Conservation (phyloP, 2,888 invertebrate genomes). For the Drosophila neonasuta region DNA sequence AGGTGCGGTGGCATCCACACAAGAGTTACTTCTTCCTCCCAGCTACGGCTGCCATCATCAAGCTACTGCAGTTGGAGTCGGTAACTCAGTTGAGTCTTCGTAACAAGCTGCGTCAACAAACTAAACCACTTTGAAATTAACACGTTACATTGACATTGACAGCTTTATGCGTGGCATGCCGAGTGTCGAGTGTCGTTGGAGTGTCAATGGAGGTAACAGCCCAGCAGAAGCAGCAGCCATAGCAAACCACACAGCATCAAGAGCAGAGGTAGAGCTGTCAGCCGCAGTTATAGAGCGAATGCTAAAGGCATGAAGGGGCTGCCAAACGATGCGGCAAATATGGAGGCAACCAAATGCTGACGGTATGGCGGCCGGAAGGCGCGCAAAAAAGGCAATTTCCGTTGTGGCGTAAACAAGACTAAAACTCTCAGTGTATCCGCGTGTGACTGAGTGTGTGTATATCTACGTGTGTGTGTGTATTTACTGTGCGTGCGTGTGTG, state of each 20-base stretch:
- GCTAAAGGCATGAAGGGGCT: slow-evolving; percentile 39
- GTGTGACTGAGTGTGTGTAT: slow-evolving; percentile 1
- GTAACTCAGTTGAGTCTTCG: slow-evolving; percentile 38
- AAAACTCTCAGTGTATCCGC: slow-evolving; percentile 30
- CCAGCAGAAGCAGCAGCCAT: slow-evolving; percentile 2
- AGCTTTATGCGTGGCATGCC: slow-evolving; percentile 78
- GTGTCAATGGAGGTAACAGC: slow-evolving; percentile 19
- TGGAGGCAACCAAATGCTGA: slow-evolving; percentile 38
- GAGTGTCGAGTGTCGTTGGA: slow-evolving; percentile 61
- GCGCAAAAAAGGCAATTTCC: slow-evolving; percentile 76
- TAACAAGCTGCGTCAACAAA: slow-evolving; percentile 76
- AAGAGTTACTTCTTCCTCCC: too few relatives aligned
- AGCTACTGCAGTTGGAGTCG: neutral
- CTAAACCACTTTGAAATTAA: slow-evolving; percentile 78
- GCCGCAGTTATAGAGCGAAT: slow-evolving; percentile 48
- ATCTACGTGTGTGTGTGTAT: slow-evolving; percentile 1
- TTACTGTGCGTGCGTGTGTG: slow-evolving; percentile 8
- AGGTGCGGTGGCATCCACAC: slow-evolving; percentile 1
- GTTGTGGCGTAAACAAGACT: slow-evolving; percentile 60
- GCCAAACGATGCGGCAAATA: slow-evolving; percentile 66
- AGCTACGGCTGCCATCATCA: neutral
- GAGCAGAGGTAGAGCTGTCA: slow-evolving; percentile 62
- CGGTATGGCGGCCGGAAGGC: slow-evolving; percentile 59
- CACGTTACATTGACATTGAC: slow-evolving; percentile 79
- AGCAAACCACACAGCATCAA: slow-evolving; percentile 1